phyloP scores from a whole-genome alignment of 2,797 vertebrate genomes.

The Enteromius unitaeniatus region DNA sequence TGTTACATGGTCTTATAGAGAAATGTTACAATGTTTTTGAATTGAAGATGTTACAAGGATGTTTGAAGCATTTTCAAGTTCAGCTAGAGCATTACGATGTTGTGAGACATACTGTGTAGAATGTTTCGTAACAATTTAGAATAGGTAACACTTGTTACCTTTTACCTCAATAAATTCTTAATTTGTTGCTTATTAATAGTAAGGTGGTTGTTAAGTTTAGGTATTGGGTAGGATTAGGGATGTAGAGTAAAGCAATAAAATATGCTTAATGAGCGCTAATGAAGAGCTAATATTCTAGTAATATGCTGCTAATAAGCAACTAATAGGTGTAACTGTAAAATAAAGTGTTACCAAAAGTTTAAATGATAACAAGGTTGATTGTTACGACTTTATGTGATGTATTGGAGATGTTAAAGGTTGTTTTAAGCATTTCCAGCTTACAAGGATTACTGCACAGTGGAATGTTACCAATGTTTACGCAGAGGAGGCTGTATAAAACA shows the following conservation, averaged over 20 bases:
- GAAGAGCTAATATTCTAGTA: too few relatives aligned
- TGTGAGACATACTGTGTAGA: neutral
- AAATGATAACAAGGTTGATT: neutral
- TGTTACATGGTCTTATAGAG: neutral
- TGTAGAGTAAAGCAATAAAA: too few relatives aligned
- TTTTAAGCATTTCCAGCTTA: neutral
- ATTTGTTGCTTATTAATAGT: too few relatives aligned
- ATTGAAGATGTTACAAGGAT: neutral
- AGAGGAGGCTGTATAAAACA: neutral
- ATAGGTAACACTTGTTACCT: too few relatives aligned
- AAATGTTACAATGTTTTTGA: neutral
- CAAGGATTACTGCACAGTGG: neutral
- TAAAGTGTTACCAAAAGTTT: neutral
- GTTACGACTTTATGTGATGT: neutral
- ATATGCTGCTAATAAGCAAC: too few relatives aligned
- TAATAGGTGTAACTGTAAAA: too few relatives aligned
- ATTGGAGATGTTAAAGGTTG: neutral
- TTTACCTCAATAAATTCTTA: too few relatives aligned
- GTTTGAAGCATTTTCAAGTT: neutral
- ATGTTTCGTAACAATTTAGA: neutral
- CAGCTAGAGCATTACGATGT: neutral
- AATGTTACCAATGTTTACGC: neutral
- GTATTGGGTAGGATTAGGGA: too few relatives aligned
- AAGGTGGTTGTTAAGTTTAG: too few relatives aligned
- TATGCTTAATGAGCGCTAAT: too few relatives aligned